Percentiles rank a stretch among this genome's conserved stretches.
phyloP scores from a whole-genome alignment of 2,888 invertebrate species.

The Uropetala carovei region DNA sequence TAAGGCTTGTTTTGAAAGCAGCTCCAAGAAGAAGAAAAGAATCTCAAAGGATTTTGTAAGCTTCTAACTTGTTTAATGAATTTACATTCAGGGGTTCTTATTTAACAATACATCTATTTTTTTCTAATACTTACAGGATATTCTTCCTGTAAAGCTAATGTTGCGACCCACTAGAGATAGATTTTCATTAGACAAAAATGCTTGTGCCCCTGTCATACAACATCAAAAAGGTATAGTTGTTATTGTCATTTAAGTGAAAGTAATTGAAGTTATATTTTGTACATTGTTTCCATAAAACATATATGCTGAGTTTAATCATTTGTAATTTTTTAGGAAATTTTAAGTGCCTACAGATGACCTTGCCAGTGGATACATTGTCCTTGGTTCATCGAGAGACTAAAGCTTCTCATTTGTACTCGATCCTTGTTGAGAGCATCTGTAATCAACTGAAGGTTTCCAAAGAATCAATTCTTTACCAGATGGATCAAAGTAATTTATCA shows the following conservation, averaged over 20 bases:
- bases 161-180: slow-evolving; percentile 81
- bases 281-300: slow-evolving; percentile 69
- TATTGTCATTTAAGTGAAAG: slow-evolving; percentile 67
- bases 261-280: not conserved
- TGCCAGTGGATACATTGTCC: slow-evolving; percentile 84
- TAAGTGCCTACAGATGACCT: slow-evolving; percentile 79
- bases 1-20: slow-evolving; percentile 34
- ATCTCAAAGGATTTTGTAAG: slow-evolving; percentile 72
- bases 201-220: slow-evolving; percentile 79
- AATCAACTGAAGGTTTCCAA: slow-evolving; percentile 83
- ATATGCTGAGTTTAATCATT: slow-evolving; percentile 41
- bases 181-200: slow-evolving; percentile 73
- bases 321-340: slow-evolving; percentile 72
- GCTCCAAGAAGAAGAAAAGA: slow-evolving; percentile 21
- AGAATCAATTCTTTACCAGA: slow-evolving; percentile 77
- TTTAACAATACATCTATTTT: slow-evolving; percentile 49
- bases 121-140: slow-evolving; percentile 77
- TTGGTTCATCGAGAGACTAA: slow-evolving; percentile 83
- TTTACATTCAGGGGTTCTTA: not conserved
- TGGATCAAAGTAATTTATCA: slow-evolving; percentile 76
- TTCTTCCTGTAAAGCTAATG: slow-evolving; percentile 80
- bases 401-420: slow-evolving; percentile 82
- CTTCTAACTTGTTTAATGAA: slow-evolving; percentile 16
- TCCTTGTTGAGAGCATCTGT: slow-evolving; percentile 86
- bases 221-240: slow-evolving; percentile 79